These are phyloP conservation scores for Nothoprocta perdicaria DNA, from an alignment of 2,113 vertebrate genomes.

Conservation along the genomic window DNA sequence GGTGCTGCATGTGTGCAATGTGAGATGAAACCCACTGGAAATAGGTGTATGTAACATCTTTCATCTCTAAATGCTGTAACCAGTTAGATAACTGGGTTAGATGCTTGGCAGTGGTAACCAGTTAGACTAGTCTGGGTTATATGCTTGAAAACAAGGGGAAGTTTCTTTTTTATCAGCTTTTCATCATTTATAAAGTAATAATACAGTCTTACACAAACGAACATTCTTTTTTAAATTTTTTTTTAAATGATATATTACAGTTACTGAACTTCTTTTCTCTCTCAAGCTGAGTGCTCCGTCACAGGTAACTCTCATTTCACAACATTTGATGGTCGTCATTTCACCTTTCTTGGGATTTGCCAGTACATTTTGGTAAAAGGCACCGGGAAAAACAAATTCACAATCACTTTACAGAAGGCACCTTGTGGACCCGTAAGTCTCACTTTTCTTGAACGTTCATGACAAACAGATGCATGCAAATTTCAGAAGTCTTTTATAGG, in stretches of 20 bases:
- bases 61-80: neutral
- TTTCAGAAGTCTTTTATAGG: neutral
- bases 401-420: constrained; percentile 90
- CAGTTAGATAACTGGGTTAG: neutral
- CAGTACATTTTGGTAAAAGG: constrained; percentile 95
- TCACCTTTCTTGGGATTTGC: constrained; percentile 91
- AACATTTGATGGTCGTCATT: constrained; percentile 95
- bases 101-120: neutral
- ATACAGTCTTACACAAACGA: neutral
- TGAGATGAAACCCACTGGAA: neutral
- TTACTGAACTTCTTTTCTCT: neutral
- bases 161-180: neutral
- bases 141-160: neutral
- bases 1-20: neutral
- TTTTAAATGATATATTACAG: neutral
- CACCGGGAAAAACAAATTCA: constrained; percentile 89
- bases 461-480: neutral
- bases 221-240: neutral
- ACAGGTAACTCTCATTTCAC: constrained; percentile 92
- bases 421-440: constrained; percentile 89
- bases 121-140: neutral
- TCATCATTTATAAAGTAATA: neutral
- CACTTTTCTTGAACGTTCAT: neutral
- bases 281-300: constrained; percentile 89
- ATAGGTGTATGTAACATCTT: neutral